phyloP scores from a whole-genome alignment of 92 coral and sea anemone genomes.

The Porites divaricata region DNA sequence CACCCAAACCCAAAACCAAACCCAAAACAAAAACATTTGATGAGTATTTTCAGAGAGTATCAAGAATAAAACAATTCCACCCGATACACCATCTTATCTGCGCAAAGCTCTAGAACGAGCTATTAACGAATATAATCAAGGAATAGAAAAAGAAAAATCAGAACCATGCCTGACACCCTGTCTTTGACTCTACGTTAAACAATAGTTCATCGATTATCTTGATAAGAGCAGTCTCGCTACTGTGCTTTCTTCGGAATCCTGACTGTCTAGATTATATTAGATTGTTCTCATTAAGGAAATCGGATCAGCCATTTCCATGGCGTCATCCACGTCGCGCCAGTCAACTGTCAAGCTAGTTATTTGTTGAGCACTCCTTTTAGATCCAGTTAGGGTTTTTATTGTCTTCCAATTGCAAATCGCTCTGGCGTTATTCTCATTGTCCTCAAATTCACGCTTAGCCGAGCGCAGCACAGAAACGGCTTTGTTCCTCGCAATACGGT shows the following conservation, averaged over 20 bases:
- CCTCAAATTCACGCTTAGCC: conserved; percentile 60
- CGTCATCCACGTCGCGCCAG: conserved; percentile 25
- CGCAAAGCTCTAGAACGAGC: too few species aligned
- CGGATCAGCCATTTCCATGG: conserved; percentile 26
- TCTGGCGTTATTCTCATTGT: conserved; percentile 44
- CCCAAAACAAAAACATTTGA: too few species aligned
- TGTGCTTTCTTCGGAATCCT: conserved; percentile 58
- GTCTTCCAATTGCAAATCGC: conserved; percentile 53
- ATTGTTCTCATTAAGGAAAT: conserved; percentile 36
- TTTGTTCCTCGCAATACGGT: conserved; percentile 51
- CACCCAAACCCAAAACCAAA: too few species aligned
- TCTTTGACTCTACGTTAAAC: too few species aligned
- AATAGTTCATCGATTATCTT: conserved; percentile 62
- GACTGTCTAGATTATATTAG: conserved; percentile 65
- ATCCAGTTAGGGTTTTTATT: conserved; percentile 51
- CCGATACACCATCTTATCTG: too few species aligned
- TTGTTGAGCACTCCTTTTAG: conserved; percentile 37
- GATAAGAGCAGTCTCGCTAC: conserved; percentile 68
- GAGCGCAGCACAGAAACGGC: conserved; percentile 44
- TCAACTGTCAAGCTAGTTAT: conserved; percentile 5
- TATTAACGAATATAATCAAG: too few species aligned
- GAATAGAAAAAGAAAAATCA: too few species aligned
- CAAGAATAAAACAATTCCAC: too few species aligned
- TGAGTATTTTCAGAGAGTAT: too few species aligned
- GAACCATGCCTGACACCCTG: too few species aligned